These are phyloP conservation scores for Anoplolepis gracilipes DNA, from an alignment of 1,140 invertebrate species.

Conservation along the genomic window DNA sequence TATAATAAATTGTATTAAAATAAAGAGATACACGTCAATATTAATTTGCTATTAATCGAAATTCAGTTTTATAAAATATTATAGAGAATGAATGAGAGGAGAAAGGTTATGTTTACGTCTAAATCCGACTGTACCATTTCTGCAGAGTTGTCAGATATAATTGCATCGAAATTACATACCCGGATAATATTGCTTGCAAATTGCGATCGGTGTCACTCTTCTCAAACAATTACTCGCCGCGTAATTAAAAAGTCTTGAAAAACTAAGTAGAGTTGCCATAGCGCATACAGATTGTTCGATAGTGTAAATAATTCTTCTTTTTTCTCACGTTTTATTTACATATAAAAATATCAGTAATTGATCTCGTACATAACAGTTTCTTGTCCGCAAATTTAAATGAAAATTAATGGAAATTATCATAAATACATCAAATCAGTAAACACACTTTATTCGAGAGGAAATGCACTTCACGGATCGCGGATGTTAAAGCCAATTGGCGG, in stretches of 20 bases:
- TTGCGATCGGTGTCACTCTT: conserved; percentile 26
- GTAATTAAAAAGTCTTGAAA: conserved; percentile 58
- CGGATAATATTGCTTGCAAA: conserved; percentile 55
- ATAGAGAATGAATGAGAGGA: not conserved
- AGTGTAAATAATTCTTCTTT: not conserved
- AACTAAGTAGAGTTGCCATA: conserved; percentile 66
- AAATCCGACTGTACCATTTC: not conserved
- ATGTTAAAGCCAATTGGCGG: not conserved
- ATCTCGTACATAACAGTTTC: not conserved
- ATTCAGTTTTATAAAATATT: too few relatives aligned
- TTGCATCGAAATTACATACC: conserved; percentile 44
- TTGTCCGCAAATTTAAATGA: not conserved
- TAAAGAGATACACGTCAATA: not conserved
- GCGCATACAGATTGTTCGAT: not conserved
- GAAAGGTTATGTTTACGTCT: conserved; percentile 1
- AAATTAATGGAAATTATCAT: not conserved
- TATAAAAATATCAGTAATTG: not conserved
- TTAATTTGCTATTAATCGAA: not conserved
- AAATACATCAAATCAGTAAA: not conserved
- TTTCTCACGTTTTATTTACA: not conserved
- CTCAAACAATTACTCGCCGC: conserved; percentile 63
- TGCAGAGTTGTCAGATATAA: not conserved
- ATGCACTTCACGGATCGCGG: not conserved
- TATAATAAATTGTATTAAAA: not conserved
- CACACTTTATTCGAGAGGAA: not conserved